Conservation (phyloP, 2,888 invertebrate genomes). For the Magallana nippona region DNA sequence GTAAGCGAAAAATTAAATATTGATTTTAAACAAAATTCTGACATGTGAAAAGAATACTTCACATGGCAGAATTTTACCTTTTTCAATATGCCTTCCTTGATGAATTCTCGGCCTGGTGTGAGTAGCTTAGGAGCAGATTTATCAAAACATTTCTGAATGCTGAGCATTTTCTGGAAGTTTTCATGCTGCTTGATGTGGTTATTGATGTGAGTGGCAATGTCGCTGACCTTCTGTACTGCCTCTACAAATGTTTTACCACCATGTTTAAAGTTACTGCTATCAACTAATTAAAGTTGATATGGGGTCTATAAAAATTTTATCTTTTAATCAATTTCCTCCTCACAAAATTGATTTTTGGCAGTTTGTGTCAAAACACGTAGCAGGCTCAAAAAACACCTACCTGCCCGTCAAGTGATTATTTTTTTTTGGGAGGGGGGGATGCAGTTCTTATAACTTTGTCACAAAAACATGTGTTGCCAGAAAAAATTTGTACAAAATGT, state of each 20-base stretch:
- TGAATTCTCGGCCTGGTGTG: conserved; percentile 85
- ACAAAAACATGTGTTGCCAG: not conserved
- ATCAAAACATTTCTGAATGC: conserved; percentile 85
- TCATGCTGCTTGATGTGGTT: conserved; percentile 87
- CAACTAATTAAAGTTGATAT: too few species aligned
- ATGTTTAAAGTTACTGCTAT: not conserved
- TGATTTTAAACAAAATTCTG: not conserved
- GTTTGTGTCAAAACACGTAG: too few species aligned
- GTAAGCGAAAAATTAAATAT: too few species aligned
- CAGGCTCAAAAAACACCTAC: too few species aligned
- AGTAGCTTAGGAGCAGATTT: conserved; percentile 85
- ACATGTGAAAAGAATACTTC: not conserved
- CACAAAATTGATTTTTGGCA: too few species aligned
- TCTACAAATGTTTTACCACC: conserved; percentile 80
- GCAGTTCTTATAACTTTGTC: too few species aligned
- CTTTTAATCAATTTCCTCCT: too few species aligned
- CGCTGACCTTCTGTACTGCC: conserved; percentile 85
- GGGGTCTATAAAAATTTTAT: too few species aligned
- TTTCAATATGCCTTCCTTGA: conserved; percentile 83
- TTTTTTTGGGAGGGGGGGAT: too few species aligned
- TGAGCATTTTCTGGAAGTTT: conserved; percentile 85
- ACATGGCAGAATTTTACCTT: conserved; percentile 68
- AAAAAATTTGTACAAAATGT: not conserved
- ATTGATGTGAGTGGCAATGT: conserved; percentile 87
- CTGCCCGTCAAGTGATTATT: too few species aligned